Evolutionary conservation across 2,797 vertebrate genomes (phyloP).

Genomic region (Falco peregrinus): DNA sequence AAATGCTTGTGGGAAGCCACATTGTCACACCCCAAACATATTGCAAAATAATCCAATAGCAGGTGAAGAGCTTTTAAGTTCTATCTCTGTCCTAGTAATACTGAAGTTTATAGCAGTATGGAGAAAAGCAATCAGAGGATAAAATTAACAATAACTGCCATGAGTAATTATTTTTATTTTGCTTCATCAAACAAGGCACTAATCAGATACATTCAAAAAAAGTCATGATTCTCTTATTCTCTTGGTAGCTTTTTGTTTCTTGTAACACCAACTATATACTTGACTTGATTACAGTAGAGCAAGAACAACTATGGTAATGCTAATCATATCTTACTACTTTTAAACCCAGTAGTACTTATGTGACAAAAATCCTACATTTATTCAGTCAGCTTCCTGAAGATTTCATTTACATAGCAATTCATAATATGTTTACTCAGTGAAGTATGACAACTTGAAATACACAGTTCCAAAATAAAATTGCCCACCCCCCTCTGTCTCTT

Average conservation of each 20-base stretch:
- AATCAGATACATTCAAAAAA: background rate
- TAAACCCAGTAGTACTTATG: background rate
- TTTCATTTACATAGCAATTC: background rate
- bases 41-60: background rate
- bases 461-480: background rate
- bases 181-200: background rate
- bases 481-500: background rate
- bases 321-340: background rate
- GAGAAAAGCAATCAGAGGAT: background rate
- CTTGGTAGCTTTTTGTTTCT: background rate
- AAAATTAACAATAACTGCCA: background rate
- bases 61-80: background rate
- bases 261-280: background rate
- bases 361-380: background rate
- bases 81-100: background rate
- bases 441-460: background rate
- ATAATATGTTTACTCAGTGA: background rate
- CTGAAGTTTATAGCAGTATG: background rate
- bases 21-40: background rate
- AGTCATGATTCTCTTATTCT: background rate
- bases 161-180: constrained; percentile 1
- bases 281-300: background rate
- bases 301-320: background rate
- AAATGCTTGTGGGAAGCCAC: background rate
- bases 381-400: background rate